Percentiles rank a stretch among this genome's conserved stretches.
Conservation (phyloP, 2,888 invertebrate genomes). For the Patella caerulea region DNA sequence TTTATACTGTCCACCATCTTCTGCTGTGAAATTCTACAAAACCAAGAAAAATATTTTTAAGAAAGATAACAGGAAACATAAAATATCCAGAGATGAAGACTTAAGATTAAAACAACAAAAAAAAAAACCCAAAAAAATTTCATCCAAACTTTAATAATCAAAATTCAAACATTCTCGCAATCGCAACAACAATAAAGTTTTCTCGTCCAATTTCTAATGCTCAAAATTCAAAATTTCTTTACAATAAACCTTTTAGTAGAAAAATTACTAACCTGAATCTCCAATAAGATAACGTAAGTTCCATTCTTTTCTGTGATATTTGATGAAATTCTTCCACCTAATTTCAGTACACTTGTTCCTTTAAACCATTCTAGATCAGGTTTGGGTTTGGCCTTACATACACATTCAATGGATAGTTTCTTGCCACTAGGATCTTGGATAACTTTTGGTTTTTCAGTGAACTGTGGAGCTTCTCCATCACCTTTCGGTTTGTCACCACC, state of each 20-base stretch:
- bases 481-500: constrained; percentile 36
- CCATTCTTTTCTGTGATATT: constrained; percentile 85
- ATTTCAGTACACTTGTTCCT: constrained; percentile 85
- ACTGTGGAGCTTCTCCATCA: constrained; percentile 82
- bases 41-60: constrained; percentile 1
- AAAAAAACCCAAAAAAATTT: background rate
- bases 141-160: background rate
- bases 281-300: constrained; percentile 88
- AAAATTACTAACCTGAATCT: constrained; percentile 70
- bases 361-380: constrained; percentile 96
- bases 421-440: constrained; percentile 98
- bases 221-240: too few relatives aligned
- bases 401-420: constrained; percentile 96
- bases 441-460: constrained; percentile 98
- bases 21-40: constrained; percentile 82
- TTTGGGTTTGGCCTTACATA: constrained; percentile 90
- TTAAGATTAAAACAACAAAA: too few relatives aligned
- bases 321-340: constrained; percentile 86
- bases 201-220: too few relatives aligned
- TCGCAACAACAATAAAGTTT: too few relatives aligned
- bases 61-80: too few relatives aligned
- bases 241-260: too few relatives aligned
- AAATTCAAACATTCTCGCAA: background rate
- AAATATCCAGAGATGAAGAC: background rate
- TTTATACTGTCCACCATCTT: constrained; percentile 92